Base-by-base conservation (phyloP, 2,797 vertebrate genomes). In the Melanotaenia maccullochi region DNA sequence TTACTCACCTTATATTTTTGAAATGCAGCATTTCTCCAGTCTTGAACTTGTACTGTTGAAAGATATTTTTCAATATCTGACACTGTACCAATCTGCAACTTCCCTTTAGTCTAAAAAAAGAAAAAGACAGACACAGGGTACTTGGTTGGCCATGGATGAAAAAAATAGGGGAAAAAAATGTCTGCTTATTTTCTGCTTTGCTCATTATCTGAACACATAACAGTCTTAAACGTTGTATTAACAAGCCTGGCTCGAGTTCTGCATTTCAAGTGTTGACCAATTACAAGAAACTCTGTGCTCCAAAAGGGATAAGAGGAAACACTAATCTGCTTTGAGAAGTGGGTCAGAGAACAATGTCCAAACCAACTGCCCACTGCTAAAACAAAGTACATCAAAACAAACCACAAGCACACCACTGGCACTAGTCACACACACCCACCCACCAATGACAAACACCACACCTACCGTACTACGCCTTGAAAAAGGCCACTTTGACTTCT, bases 401-500 rank as follows among this genome's bases (percentile, higher is more conserved):
- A 76, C 9, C 42, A 75, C 62, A 58, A 64, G 59, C 65, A 63
- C 16, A 62, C 25, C 14, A 65, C 13, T 30, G 67, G 73, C 69
- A 64, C 20, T 24, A 35, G 52, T 24, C 79, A 47, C 49, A 63
- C 49, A 70, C 32, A 33, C 30, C 30, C 56, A 44, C 55, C 59
- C 58, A 55, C 25, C 47, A 66, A 30, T 54, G 55, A 47, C 38
- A 71, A 44, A 83, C 32, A 40, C 52, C 54, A 65, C 88, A 95
- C 96, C 90, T 87, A 96, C 96, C 52, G 90, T 87, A 89, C 88
- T 92, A 81, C 93, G 96, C 73, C 90, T 95, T 32, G 92, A 93
- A 85, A 98, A 97, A 30, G 95, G 96, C 96, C 96, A 97, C 90
- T 96, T 96, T 67, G 93, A 87, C 79, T 97, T 98, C 94, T 96